These are phyloP conservation scores for Aythya baeri DNA, from an alignment of 2,113 vertebrate species.

Conservation along the genomic window DNA sequence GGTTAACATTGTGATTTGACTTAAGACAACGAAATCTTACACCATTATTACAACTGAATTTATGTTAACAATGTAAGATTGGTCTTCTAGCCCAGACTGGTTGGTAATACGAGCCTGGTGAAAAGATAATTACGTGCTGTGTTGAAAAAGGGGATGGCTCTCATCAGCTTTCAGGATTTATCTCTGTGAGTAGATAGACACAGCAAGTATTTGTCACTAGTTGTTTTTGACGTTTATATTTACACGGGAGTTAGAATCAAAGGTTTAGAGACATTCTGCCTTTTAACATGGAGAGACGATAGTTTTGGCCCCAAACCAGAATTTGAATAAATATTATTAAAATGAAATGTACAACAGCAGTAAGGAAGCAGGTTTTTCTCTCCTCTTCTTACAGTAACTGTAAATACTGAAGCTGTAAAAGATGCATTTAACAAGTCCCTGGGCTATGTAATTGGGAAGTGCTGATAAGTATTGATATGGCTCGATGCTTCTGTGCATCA, in stretches of 20 bases:
- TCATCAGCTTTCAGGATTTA: slow-evolving; percentile 16
- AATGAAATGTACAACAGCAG: background rate
- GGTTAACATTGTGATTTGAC: background rate
- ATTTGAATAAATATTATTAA: background rate
- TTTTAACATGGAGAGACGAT: background rate
- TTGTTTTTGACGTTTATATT: background rate
- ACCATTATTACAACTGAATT: background rate
- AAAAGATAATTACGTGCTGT: slow-evolving; percentile 28
- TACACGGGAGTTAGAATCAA: background rate
- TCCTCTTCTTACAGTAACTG: background rate
- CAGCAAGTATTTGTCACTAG: background rate
- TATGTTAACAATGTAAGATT: background rate
- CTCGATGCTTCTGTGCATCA: background rate
- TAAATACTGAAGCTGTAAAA: background rate
- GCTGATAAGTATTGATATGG: background rate
- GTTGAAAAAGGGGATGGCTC: background rate
- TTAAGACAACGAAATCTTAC: background rate
- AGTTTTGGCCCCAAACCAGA: background rate
- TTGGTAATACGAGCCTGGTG: background rate
- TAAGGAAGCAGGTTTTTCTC: background rate
- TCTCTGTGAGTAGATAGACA: background rate
- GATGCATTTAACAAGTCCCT: background rate
- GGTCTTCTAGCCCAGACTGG: background rate
- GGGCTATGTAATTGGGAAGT: background rate
- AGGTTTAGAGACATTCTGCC: background rate